Evolutionary conservation across 2,888 invertebrate species (phyloP).

Genomic region (Drosophila mettleri): DNA sequence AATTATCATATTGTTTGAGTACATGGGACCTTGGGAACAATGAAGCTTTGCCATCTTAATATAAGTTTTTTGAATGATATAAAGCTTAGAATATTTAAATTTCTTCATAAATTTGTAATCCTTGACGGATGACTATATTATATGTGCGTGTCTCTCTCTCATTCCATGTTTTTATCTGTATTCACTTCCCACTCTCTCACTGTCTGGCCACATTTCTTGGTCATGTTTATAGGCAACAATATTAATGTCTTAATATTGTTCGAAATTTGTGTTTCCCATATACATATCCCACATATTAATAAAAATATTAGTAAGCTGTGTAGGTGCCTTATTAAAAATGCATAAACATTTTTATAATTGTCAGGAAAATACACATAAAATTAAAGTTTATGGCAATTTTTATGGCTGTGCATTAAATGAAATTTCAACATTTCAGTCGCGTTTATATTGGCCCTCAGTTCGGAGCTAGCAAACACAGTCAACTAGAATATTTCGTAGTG

Average conservation of each 20-base stretch:
- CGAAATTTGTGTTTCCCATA: conserved; percentile 21
- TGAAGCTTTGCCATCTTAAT: too few species aligned
- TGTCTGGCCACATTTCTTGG: background rate
- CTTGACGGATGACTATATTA: too few species aligned
- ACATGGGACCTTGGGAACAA: background rate
- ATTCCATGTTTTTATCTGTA: too few species aligned
- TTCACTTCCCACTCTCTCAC: background rate
- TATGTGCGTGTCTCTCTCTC: too few species aligned
- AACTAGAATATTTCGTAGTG: conserved; percentile 64
- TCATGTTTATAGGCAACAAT: background rate
- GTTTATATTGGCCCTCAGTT: conserved; percentile 5
- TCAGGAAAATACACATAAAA: conserved; percentile 37
- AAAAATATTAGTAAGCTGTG: conserved; percentile 30
- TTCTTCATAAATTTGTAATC: too few species aligned
- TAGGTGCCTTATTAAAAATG: conserved; percentile 43
- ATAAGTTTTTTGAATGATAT: too few species aligned
- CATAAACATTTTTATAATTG: conserved; percentile 47
- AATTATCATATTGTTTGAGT: background rate
- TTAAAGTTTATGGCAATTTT: conserved; percentile 56
- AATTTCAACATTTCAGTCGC: conserved; percentile 33
- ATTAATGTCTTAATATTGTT: conserved; percentile 13
- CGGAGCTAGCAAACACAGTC: conserved; percentile 36
- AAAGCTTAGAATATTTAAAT: too few species aligned
- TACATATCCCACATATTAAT: conserved; percentile 13
- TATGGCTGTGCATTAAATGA: conserved; percentile 43